phyloP scores from a whole-genome alignment of 2,113 vertebrate species.

The Symphodus melops region DNA sequence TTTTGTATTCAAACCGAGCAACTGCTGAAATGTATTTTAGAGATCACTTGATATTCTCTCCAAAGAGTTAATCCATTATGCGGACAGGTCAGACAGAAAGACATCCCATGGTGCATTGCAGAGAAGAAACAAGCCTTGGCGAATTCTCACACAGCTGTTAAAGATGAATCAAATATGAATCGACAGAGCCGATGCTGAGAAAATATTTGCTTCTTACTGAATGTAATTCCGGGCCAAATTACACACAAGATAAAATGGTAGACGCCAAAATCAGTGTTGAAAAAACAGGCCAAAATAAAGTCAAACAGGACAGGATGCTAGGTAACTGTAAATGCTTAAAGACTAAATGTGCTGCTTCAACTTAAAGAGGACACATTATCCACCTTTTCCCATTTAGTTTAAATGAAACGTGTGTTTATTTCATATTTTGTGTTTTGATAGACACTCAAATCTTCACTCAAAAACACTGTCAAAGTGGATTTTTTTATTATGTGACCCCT shows the following conservation, averaged over 20 bases:
- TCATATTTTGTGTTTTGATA: too few species aligned
- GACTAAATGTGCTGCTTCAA: too few species aligned
- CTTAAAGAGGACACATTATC: too few species aligned
- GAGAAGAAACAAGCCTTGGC: slow-evolving; percentile 18
- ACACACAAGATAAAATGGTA: neutral
- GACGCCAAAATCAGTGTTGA: too few species aligned
- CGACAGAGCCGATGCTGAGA: slow-evolving; percentile 1
- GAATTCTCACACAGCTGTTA: slow-evolving; percentile 43
- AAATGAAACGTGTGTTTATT: too few species aligned
- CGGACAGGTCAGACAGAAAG: slow-evolving; percentile 17
- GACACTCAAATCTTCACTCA: too few species aligned
- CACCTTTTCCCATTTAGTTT: too few species aligned
- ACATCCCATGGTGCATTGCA: slow-evolving; percentile 6
- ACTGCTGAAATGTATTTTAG: neutral
- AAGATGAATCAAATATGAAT: slow-evolving; percentile 39
- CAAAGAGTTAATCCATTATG: slow-evolving; percentile 7
- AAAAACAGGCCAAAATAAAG: neutral
- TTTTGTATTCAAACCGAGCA: neutral
- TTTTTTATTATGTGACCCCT: too few species aligned
- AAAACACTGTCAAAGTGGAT: too few species aligned
- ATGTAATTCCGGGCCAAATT: neutral
- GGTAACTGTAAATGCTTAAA: too few species aligned
- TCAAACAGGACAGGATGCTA: too few species aligned
- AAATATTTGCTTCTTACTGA: neutral
- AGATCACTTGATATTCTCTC: neutral